A percentile compares a stretch with the other conserved stretches of the same genome.
Conservation (phyloP, 2,888 invertebrate species). For the Hemithea aestivaria region DNA sequence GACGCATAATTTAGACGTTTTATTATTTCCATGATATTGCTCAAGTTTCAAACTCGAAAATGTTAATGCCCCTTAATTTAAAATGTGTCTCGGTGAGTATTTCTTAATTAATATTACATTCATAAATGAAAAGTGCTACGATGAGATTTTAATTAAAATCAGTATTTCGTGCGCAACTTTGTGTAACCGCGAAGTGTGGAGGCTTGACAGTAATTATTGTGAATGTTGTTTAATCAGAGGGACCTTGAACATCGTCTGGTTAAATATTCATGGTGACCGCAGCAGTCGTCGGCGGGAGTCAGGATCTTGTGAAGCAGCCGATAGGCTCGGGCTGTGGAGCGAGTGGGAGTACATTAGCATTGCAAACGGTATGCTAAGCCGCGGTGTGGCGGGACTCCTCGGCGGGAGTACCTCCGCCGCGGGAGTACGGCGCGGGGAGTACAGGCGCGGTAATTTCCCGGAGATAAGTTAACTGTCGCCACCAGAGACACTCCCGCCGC, state of each 20-base stretch:
- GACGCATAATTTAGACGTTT: conserved; percentile 2
- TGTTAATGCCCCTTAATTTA: too few relatives aligned
- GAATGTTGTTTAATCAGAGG: too few relatives aligned
- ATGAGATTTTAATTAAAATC: too few relatives aligned
- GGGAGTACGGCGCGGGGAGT: too few relatives aligned
- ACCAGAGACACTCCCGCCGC: not conserved
- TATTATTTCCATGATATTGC: not conserved
- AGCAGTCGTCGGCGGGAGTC: conserved; percentile 14
- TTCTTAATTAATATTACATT: too few relatives aligned
- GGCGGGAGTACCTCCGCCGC: too few relatives aligned
- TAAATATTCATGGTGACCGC: conserved; percentile 1
- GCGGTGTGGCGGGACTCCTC: conserved; percentile 6
- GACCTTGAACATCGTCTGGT: not conserved
- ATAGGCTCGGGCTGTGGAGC: conserved; percentile 13
- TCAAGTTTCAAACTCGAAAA: too few relatives aligned
- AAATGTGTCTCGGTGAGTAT: too few relatives aligned
- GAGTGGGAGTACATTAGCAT: conserved; percentile 22
- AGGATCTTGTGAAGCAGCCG: conserved; percentile 10
- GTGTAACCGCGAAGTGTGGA: too few relatives aligned
- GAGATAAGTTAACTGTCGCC: not conserved
- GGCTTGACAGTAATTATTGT: too few relatives aligned
- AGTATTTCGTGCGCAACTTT: too few relatives aligned
- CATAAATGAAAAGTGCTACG: too few relatives aligned
- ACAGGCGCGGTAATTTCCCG: conserved; percentile 1
- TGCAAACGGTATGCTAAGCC: conserved; percentile 26